Conservation (phyloP, 1,140 invertebrate genomes). For the Sycophila sp. region DNA sequence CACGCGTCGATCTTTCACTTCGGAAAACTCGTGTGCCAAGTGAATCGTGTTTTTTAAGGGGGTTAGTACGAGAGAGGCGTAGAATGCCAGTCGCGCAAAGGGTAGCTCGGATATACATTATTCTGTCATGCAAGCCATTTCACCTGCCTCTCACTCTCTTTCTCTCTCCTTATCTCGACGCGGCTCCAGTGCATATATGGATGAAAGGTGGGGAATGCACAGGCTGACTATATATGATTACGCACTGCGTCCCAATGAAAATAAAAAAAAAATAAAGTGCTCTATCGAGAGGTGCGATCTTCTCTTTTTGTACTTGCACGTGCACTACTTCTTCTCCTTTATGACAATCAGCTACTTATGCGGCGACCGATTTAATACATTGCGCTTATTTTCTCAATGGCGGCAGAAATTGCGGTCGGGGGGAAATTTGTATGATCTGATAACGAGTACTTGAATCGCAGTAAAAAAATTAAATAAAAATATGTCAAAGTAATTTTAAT, state of each 20-base stretch:
- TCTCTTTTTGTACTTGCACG: neutral
- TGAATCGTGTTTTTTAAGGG: conserved; percentile 56
- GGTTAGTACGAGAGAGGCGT: conserved; percentile 24
- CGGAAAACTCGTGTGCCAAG: conserved; percentile 62
- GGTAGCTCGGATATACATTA: conserved; percentile 42
- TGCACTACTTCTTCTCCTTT: neutral
- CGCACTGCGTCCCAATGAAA: too few species aligned
- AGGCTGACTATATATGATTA: too few species aligned
- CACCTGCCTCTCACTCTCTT: conserved; percentile 58
- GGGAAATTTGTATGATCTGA: too few species aligned
- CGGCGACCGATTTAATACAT: neutral
- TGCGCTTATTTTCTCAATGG: too few species aligned
- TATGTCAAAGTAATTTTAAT: too few species aligned
- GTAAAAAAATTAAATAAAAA: too few species aligned
- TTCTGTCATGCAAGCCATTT: conserved; percentile 61
- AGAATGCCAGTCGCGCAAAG: neutral
- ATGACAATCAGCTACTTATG: neutral
- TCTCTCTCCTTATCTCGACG: too few species aligned
- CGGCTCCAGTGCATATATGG: too few species aligned
- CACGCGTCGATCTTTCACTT: conserved; percentile 49
- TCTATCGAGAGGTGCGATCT: conserved; percentile 11
- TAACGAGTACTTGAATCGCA: too few species aligned
- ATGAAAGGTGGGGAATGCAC: too few species aligned
- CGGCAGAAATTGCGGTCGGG: too few species aligned
- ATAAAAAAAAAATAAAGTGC: too few species aligned